These are phyloP conservation scores for Drosophila aldrichi DNA, from an alignment of 2,888 invertebrate genomes.

Conservation along the genomic window DNA sequence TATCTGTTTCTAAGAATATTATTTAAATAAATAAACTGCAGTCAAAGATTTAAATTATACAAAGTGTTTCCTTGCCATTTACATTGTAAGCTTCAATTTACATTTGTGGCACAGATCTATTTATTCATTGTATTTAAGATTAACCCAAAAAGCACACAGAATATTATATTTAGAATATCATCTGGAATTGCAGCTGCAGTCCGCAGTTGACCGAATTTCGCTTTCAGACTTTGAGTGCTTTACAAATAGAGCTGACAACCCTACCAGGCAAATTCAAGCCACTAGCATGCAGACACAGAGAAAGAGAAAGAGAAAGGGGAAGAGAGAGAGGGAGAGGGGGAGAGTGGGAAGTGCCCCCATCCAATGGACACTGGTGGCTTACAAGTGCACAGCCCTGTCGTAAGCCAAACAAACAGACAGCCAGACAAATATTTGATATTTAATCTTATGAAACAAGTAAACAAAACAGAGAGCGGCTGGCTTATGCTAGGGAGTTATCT, in stretches of 20 bases:
- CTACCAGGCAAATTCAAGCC: constrained; percentile 25
- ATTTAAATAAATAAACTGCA: neutral
- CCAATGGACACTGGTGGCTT: constrained; percentile 46
- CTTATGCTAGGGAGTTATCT: neutral
- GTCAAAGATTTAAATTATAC: too few species aligned
- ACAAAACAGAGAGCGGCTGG: constrained; percentile 41
- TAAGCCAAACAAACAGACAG: constrained; percentile 50
- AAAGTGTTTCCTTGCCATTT: neutral
- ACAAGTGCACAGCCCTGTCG: constrained; percentile 64
- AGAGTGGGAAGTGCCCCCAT: too few species aligned
- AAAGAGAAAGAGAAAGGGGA: too few species aligned
- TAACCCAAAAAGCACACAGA: constrained; percentile 6
- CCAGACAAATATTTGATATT: constrained; percentile 75
- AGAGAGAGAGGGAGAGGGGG: neutral
- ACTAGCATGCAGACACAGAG: constrained; percentile 21
- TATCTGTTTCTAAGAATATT: neutral
- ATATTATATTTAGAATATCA: constrained; percentile 6
- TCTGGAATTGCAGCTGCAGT: neutral
- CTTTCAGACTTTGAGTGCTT: constrained; percentile 32
- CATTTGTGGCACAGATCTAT: neutral
- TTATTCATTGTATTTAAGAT: constrained; percentile 8
- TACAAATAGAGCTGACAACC: constrained; percentile 55
- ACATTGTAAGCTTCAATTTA: neutral
- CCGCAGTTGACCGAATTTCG: neutral
- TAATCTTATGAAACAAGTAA: constrained; percentile 71